Base-by-base conservation (phyloP, 2,113 vertebrate genomes). In the Panurus biarmicus region DNA sequence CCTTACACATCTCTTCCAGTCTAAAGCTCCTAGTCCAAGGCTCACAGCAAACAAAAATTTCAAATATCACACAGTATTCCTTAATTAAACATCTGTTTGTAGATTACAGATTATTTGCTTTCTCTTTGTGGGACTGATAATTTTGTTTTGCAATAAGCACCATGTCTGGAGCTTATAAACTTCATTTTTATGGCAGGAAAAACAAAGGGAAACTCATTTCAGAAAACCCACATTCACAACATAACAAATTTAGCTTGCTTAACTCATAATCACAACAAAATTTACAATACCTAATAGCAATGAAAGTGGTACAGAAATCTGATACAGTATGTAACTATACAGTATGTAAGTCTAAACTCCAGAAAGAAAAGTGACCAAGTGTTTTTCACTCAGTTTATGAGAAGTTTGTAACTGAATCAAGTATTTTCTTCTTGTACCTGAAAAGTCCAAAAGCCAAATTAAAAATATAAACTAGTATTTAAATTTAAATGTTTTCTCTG, bases 61-160 rank as follows among this genome's bases (percentile, higher is more conserved):
- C 64, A 87, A 94, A 78, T 94, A 90, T 72, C 4, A 33, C 16
- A 50, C 71, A 54, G 66, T 91, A 51, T 48, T 90, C 44, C 77
- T 84, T 94, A 92, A 94, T 84, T 93, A 93, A 90, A 89, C 26
- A 96, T 82, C 67, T 78, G 17, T 72, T 26, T 94, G 72, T 57
- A 90, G 67, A 82, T 85, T 56, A 94, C 35, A 90, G 58, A 85
- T 51, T 57, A 74, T 18, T 24, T 58, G 25, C 25, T 75, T 54
- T 81, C 20, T 35, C 57, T 85, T 23, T 50, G 38, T 3, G 5
- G 33, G 67, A 75, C 47, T 1, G 3, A 10, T 48, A 58, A 33
- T 42, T 92, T 62, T 90, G n/a, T 51, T 70, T 70, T 67, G 33
- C 64, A 44, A 72, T 31, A 85, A 67, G 28, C 23, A 67, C 42